Base-by-base conservation (phyloP, 2,113 vertebrate genomes). In the Brevimyrus niger region DNA sequence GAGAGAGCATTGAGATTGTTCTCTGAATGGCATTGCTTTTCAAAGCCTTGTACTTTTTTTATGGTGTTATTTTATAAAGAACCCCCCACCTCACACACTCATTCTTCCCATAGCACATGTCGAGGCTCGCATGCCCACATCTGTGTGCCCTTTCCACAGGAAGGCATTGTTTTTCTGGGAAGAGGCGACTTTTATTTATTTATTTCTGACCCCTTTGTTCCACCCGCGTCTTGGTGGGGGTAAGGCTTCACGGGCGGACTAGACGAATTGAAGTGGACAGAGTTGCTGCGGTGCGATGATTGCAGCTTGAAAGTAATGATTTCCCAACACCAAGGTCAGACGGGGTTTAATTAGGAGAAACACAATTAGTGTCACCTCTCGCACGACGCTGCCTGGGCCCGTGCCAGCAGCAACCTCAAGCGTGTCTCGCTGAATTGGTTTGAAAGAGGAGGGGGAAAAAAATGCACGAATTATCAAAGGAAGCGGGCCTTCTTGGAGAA, bases 291-390 rank as follows among this genome's bases (percentile, higher is more conserved):
- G 95, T 96, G 96, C 95, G 96, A 96, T 97, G 96, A 96, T 97
- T 97, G 97, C 94, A 95, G 96, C 96, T 95, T 95, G 96, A 97
- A 97, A 97, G 97, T 97, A 98, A 98, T 97, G 97, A 97, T 97
- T 97, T 97, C 96, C 96, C 97, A 97, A 97, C 97, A 97, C 96
- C 95, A 93, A 96, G 97, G 97, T 98, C 97, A 98, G 97, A 96
- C 96, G 95, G 96, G 96, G 97, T 97, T 98, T 98, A 98, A 98
- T 98, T 97, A 97, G 97, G 95, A 96, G 95, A 97, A 96, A 97
- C 97, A 97, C 96, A 97, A 97, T 97, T 96, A 96, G 96, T 97
- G 96, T 97, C 97, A 97, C 96, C 97, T 96, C 94, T 96, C 94
- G 95, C 96, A 95, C 94, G 93, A 93, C 96, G 95, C 95, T 95